Percentiles rank a stretch among this genome's conserved stretches.
These are phyloP conservation scores for Channallabes apus DNA, from an alignment of 2,797 vertebrate species.

Conservation along the genomic window DNA sequence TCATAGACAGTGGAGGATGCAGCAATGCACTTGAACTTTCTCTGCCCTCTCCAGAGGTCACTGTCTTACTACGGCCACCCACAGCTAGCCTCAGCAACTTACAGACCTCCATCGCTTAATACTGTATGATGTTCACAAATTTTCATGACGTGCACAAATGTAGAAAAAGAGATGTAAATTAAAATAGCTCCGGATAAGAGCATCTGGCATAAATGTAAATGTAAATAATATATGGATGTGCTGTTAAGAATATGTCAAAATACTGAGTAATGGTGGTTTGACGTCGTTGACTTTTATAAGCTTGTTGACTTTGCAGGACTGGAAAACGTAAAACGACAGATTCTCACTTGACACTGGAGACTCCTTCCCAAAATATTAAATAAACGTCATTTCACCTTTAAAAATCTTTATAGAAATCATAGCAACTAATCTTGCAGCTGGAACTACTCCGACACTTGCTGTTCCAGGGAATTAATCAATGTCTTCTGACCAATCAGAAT, in stretches of 20 bases:
- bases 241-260: not conserved
- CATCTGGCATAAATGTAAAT: too few species aligned
- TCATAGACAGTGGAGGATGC: constrained; percentile 29
- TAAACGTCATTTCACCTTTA: not conserved
- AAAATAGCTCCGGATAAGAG: too few species aligned
- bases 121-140: too few species aligned
- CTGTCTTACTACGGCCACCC: not conserved
- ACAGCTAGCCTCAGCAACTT: not conserved
- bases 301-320: not conserved
- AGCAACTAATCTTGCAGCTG: not conserved
- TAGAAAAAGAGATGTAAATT: too few species aligned
- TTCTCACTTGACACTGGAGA: not conserved
- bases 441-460: not conserved
- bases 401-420: not conserved
- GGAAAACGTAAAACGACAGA: not conserved
- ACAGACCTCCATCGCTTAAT: not conserved
- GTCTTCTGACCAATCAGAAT: not conserved
- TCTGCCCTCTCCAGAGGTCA: constrained; percentile 39
- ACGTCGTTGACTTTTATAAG: not conserved
- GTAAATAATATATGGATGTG: not conserved
- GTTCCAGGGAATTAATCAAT: not conserved
- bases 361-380: not conserved
- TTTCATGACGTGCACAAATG: not conserved
- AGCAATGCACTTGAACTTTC: constrained; percentile 41
- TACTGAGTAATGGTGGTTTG: not conserved